Evolutionary conservation across 2,888 invertebrate genomes (phyloP), one percentile per base, ranked within the genome.

Genomic region (Athalia cordata): DNA sequence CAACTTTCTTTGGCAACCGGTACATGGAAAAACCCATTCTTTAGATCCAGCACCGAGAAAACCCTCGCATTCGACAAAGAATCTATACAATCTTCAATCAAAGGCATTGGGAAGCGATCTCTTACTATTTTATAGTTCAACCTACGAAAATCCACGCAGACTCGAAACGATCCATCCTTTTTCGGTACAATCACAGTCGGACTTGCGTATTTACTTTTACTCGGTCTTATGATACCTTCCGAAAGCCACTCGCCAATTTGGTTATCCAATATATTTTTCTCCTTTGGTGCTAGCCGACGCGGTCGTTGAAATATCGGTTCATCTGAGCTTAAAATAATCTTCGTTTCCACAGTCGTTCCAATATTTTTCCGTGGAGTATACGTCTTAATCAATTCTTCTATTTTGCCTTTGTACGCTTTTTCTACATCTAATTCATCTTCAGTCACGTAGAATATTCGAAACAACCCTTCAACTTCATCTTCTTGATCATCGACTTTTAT

Each of bases 21-120:
- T 11, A 89, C 87, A 81, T 89, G 89, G 50, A 88, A 86, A 80
- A 87, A 89, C 57, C 85, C 87, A 80, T 87, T 85, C n/a, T 76
- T 80, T 6, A 80, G 8, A 43, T 80, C 78, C 5, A 80, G n/a
- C 13, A 75, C 70, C 5, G 75, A 78, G 43, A 80, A 78, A 3
- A 79, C 70, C 2, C 67, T 15, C 2, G 78, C 76, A 1, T 45
- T 13, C 47, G 74, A 52, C 5, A 78, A 55, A 4, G 52, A 49
- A 45, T 77, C 80, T 8, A 78, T 65, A 1, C 77, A 43, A 13
- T 78, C 78, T 11, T 80, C 77, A 1, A 80, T 77, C 9, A 80
- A 15, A 2, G 77, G 80, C 75, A 80, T 79, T 8, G 80, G 77
- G 57, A 77, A 80, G 8, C 65, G 43, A 50, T 78, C 65, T 49